Percentiles rank a stretch among this genome's conserved stretches.
Conservation (phyloP, 2,797 vertebrate genomes). For the Brotula barbata region DNA sequence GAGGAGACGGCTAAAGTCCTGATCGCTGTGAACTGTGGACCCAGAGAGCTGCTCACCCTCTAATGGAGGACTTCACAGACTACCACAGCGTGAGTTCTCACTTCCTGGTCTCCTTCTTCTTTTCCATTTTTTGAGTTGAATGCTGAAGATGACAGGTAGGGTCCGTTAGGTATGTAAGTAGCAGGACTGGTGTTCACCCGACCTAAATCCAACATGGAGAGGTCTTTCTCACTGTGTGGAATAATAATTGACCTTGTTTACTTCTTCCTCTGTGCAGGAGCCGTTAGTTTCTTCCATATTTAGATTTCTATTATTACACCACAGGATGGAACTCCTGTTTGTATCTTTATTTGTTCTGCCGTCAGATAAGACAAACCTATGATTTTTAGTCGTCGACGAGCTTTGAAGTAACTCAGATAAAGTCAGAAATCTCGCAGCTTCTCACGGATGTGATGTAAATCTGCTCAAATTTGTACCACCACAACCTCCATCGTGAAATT, state of each 20-base stretch:
- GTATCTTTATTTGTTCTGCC: constrained; percentile 14
- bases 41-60: constrained; percentile 30
- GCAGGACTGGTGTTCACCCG: background rate
- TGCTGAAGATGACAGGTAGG: too few relatives aligned
- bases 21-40: constrained; percentile 53
- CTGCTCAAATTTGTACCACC: background rate
- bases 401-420: background rate
- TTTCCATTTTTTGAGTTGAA: too few relatives aligned
- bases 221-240: background rate
- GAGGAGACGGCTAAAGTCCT: constrained; percentile 64
- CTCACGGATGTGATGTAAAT: background rate
- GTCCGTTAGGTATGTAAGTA: too few relatives aligned
- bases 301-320: constrained; percentile 58
- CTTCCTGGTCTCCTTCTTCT: too few relatives aligned
- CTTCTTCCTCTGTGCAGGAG: constrained; percentile 21
- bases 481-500: too few relatives aligned
- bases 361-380: constrained; percentile 34
- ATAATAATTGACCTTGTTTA: constrained; percentile 19
- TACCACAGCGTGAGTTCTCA: constrained; percentile 49
- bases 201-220: too few relatives aligned
- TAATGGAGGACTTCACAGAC: constrained; percentile 59
- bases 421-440: constrained; percentile 3
- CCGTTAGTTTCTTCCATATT: constrained; percentile 49
- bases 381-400: constrained; percentile 1
- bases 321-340: constrained; percentile 38